Evolutionary conservation across 1,140 invertebrate genomes (phyloP), one percentile per base, ranked within the genome.

Genomic region (Ceratina australensis): DNA sequence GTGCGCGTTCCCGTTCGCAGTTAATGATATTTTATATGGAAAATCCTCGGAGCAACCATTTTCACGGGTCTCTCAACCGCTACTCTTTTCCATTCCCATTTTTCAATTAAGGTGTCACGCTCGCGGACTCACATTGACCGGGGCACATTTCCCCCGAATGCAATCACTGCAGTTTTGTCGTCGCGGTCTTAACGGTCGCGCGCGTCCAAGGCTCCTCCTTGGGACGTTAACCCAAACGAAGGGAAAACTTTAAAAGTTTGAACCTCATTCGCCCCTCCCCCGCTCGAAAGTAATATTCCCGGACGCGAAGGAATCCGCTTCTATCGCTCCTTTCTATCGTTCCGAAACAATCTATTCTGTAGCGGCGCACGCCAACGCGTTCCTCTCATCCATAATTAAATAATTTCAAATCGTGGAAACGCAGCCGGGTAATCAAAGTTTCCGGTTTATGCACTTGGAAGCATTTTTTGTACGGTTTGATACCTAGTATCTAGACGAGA

Each of bases 101-200:
- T n/a, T 26, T 68, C 65, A 16, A 10, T 68, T 57, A n/a, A 26
- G 5, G 47, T 22, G 57, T 47, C 63, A 10, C 24, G 26, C 28
- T 13, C 73, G 16, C 66, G 56, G 33, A 42, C 10, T 33, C 49
- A 4, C 33, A 20, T 42, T 22, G 26, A 0, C 20, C 24, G 54
- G 12, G 52, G 16, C 5, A 47, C 74, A 69, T 69, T 69, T 69
- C 52, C 52, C 74, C 42, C 20, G 33, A 76, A 76, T 69, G 67
- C 60, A 76, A 76, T 76, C 66, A 8, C 33, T 42, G 33, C 74
- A 76, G 47, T 69, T 76, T 76, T 47, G n/a, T 69, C 52, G 28
- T 47, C 47, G 54, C 15, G 59, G 20, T 50, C 56, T 61, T 69
- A 76, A 76, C 49, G 26, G 74, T n/a, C 15, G 56, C 26, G 33